Base-by-base conservation (phyloP, 2,888 invertebrate species). In the Cephus rjabovi region DNA sequence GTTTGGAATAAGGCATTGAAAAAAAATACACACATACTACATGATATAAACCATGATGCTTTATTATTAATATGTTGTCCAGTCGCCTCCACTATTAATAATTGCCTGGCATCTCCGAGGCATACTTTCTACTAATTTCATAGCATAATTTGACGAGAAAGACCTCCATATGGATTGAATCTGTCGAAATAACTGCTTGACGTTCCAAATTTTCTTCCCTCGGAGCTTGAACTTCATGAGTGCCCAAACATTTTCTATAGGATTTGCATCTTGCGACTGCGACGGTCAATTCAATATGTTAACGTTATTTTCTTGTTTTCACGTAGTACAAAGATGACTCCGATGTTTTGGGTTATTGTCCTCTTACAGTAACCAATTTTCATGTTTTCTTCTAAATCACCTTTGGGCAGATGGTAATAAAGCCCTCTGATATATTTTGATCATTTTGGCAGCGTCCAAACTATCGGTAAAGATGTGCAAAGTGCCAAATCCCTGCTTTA, bases 281-380 rank as follows among this genome's bases (percentile, higher is more conserved):
- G 34, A 34, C 9, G 82, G 75, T 81, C 81, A 83, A 77, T 85
- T 81, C 79, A 83, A 79, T 69, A 81, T 78, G 35, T 70, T 76
- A 75, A 83, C 81, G 75, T 76, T 79, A 80, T 83, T 83, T 83
- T 84, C 80, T 34, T 56, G 76, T 79, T 83, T 84, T 81, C 83
- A 84, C 75, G 69, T 79, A 76, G 77, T 82, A 76, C 82, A 85
- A 68, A 83, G 77, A 73, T 77, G 79, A 77, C 83, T 84, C 76
- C 81, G 79, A 81, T 83, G 83, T 81, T 84, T 84, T 56, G 83
- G 82, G 78, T 81, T 78, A 73, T 84, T 84, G 79, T 84, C 82
- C 74, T 83, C 81, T 81, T 81, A 82, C 75, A 85, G 80, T 77
- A 81, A 76, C 81, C 80, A 76, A 34, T 56, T 70, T 75, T 73